Evolutionary conservation across 2,888 invertebrate genomes (phyloP).

Genomic region (Drosophila pseudotalamancana): DNA sequence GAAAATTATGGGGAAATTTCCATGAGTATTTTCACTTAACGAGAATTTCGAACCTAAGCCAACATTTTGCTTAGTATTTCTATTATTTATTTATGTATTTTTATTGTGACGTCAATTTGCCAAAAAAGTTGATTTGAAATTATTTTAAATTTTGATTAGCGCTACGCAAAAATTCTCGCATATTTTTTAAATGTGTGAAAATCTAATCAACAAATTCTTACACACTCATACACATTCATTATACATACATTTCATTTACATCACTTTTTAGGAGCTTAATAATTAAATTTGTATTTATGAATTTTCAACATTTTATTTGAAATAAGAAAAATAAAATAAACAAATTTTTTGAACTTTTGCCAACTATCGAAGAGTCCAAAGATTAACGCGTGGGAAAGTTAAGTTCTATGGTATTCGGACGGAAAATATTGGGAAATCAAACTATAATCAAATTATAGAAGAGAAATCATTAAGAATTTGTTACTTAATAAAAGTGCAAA

Average conservation of each 20-base stretch:
- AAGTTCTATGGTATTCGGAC: constrained; percentile 45
- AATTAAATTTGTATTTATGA: constrained; percentile 45
- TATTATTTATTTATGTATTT: neutral
- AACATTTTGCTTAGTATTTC: constrained; percentile 26
- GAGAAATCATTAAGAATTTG: no score
- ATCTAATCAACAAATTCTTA: constrained; percentile 47
- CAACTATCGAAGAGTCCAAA: constrained; percentile 35
- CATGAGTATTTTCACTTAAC: constrained; percentile 11
- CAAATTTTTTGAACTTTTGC: constrained; percentile 56
- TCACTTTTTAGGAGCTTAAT: constrained; percentile 21
- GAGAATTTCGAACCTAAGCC: constrained; percentile 40
- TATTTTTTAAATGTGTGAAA: constrained; percentile 56
- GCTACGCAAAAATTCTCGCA: constrained; percentile 38
- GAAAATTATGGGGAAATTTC: constrained; percentile 5
- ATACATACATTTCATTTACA: constrained; percentile 2
- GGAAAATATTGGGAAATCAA: neutral
- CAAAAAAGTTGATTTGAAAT: neutral
- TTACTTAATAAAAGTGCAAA: no score
- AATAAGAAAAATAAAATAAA: no score
- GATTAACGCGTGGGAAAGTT: constrained; percentile 60
- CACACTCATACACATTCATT: neutral
- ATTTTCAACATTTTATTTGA: no score
- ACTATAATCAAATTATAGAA: neutral
- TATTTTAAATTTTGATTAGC: constrained; percentile 48
- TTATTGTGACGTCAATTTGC: constrained; percentile 38